Evolutionary conservation across 2,797 vertebrate species (phyloP).

Genomic region (Lates japonicus): DNA sequence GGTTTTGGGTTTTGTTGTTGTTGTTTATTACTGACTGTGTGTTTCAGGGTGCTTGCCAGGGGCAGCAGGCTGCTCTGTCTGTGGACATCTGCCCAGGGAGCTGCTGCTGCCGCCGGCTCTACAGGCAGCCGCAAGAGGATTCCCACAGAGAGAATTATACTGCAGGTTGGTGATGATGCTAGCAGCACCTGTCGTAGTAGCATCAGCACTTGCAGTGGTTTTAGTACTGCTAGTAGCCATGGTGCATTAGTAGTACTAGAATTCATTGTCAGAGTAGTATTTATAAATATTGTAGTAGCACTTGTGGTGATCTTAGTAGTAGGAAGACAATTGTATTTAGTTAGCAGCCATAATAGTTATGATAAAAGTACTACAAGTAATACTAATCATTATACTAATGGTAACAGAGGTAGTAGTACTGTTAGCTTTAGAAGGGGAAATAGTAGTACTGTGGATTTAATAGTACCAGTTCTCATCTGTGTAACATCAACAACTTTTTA

Average conservation of each 20-base stretch:
- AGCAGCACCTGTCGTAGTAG: neutral
- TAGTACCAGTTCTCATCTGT: neutral
- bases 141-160: slow-evolving; percentile 88
- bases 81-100: slow-evolving; percentile 88
- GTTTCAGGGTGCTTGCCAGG: slow-evolving; percentile 88
- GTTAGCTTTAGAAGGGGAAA: neutral
- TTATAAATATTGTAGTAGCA: neutral
- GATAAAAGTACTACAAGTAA: neutral
- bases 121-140: slow-evolving; percentile 83
- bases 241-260: neutral
- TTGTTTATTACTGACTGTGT: slow-evolving; percentile 33
- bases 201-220: neutral
- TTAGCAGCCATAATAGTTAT: neutral
- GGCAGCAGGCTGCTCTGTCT: slow-evolving; percentile 92
- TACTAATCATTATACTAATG: neutral
- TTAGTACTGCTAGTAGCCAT: neutral
- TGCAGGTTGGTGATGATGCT: slow-evolving; percentile 87
- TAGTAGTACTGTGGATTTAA: neutral
- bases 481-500: neutral
- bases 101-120: slow-evolving; percentile 69
- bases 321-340: neutral
- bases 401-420: neutral
- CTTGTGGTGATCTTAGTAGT: neutral
- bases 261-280: neutral
- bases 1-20: neutral